phyloP scores from a whole-genome alignment of 2,113 vertebrate species.

The Xiphias gladius region DNA sequence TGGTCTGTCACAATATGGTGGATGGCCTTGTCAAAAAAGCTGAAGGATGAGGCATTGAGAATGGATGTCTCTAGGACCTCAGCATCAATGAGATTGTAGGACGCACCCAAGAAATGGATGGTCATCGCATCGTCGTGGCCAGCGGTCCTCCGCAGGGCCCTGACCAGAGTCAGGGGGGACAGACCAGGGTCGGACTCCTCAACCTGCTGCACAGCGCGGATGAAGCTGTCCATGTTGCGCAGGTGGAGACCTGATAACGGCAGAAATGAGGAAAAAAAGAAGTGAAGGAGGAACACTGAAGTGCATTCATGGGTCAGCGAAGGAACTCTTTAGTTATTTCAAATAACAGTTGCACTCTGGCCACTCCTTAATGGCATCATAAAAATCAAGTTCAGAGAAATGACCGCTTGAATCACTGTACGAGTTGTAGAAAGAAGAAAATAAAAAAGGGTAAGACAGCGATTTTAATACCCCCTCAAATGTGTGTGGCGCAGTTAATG shows the following conservation, averaged over 20 bases:
- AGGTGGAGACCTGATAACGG: constrained; percentile 71
- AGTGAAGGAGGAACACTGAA: not conserved
- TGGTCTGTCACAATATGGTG: constrained; percentile 49
- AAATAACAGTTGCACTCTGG: not conserved
- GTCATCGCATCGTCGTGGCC: constrained; percentile 66
- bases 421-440: not conserved
- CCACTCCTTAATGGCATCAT: not conserved
- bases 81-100: constrained; percentile 47
- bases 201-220: constrained; percentile 79
- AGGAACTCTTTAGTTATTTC: not conserved
- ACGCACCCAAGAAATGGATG: constrained; percentile 69
- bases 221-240: constrained; percentile 83
- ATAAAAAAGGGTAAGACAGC: too few species aligned
- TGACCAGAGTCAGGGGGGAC: constrained; percentile 43
- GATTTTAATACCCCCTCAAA: too few species aligned
- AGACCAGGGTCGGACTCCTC: constrained; percentile 67
- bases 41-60: constrained; percentile 26
- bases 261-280: not conserved
- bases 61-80: constrained; percentile 55
- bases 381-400: not conserved
- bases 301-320: not conserved
- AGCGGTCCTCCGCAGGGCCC: constrained; percentile 64
- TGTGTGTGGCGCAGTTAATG: not conserved
- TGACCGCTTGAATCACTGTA: too few species aligned
- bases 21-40: constrained; percentile 75